These are phyloP conservation scores for Neosilurus mollespiculum DNA, from an alignment of 2,797 vertebrate species.

Conservation along the genomic window DNA sequence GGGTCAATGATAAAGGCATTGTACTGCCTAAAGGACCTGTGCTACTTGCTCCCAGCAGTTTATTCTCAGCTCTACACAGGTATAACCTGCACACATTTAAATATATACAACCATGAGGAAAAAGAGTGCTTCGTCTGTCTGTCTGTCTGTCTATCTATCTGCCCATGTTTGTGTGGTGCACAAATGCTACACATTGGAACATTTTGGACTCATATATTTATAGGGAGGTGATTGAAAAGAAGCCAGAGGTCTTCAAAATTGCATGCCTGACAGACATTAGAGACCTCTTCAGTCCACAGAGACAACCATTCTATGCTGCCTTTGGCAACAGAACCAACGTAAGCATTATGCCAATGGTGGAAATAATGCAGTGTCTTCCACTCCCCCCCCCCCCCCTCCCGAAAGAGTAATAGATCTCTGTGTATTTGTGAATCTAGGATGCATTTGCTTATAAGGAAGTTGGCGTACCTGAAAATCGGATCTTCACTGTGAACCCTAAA, in stretches of 20 bases:
- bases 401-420: neutral
- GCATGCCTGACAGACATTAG: constrained; percentile 88
- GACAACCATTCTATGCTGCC: constrained; percentile 86
- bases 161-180: neutral
- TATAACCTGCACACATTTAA: constrained; percentile 52
- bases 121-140: no score
- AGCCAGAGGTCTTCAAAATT: constrained; percentile 92
- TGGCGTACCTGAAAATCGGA: constrained; percentile 79
- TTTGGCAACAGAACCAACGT: constrained; percentile 93
- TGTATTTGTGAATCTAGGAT: constrained; percentile 73
- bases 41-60: constrained; percentile 91
- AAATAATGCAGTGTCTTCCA: neutral
- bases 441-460: constrained; percentile 87
- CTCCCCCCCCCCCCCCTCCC: no score
- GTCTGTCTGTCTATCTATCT: no score
- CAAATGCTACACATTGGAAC: neutral
- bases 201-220: constrained; percentile 4
- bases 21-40: constrained; percentile 90
- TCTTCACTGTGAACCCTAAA: constrained; percentile 94
- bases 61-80: constrained; percentile 94
- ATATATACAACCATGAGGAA: neutral
- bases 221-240: constrained; percentile 96
- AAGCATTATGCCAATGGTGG: constrained; percentile 59
- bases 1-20: constrained; percentile 87
- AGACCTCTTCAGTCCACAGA: constrained; percentile 79